Evolutionary conservation across 2,888 invertebrate genomes (phyloP).

Genomic region (Dasypolia templi): DNA sequence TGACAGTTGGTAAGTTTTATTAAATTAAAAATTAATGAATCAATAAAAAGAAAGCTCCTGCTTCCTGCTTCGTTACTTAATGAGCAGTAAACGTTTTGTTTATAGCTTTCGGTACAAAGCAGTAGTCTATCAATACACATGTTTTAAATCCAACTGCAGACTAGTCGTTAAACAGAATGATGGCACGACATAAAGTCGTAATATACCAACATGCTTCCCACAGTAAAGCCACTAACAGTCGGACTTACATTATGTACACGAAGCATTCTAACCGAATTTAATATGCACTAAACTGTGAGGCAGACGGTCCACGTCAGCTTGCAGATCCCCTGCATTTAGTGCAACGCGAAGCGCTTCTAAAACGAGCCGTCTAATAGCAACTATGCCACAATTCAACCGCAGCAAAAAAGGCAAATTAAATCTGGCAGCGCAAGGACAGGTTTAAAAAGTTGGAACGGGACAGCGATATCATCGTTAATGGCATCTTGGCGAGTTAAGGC

Average conservation of each 20-base stretch:
- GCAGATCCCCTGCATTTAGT: conserved; percentile 60
- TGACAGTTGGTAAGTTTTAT: conserved; percentile 38
- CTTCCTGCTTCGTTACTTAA: conserved; percentile 59
- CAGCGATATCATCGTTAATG: conserved; percentile 72
- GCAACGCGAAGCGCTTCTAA: conserved; percentile 69
- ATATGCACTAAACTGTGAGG: conserved; percentile 53
- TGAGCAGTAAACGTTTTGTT: conserved; percentile 62
- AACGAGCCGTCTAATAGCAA: conserved; percentile 68
- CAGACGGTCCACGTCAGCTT: conserved; percentile 47
- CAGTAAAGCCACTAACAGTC: conserved; percentile 52
- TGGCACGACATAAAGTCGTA: conserved; percentile 45
- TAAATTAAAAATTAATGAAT: conserved; percentile 62
- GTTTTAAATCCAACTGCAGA: conserved; percentile 50
- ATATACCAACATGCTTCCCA: conserved; percentile 53
- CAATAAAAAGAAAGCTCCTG: conserved; percentile 61
- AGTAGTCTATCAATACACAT: conserved; percentile 37
- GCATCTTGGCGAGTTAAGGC: conserved; percentile 79
- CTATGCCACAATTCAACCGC: conserved; percentile 70
- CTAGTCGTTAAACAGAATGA: conserved; percentile 56
- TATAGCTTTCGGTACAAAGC: conserved; percentile 52
- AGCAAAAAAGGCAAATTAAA: conserved; percentile 82
- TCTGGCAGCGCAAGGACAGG: conserved; percentile 79
- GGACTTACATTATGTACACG: conserved; percentile 44
- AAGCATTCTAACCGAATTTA: conserved; percentile 56
- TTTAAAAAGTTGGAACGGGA: conserved; percentile 79